phyloP scores from a whole-genome alignment of 2,888 invertebrate species.

The Ceratothoa steindachneri region DNA sequence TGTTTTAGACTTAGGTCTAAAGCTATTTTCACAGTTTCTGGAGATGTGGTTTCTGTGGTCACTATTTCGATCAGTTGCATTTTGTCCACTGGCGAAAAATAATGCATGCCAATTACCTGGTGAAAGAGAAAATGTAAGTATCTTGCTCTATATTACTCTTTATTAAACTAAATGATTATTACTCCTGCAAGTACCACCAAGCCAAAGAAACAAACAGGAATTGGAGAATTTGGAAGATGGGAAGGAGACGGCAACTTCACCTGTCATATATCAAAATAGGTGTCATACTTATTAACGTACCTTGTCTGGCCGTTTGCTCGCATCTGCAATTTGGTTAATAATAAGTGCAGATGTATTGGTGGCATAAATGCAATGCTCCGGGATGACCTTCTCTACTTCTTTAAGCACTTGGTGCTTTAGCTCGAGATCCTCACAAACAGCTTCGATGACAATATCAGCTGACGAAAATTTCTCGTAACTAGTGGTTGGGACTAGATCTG shows the following conservation, averaged over 20 bases:
- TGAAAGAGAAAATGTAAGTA: too few relatives aligned
- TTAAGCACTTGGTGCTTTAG: slow-evolving; percentile 94
- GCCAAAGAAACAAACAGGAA: too few relatives aligned
- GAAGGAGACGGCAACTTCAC: too few relatives aligned
- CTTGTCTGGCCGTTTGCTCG: slow-evolving; percentile 89
- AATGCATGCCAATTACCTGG: slow-evolving; percentile 89
- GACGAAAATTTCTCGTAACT: slow-evolving; percentile 76
- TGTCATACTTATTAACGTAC: too few relatives aligned
- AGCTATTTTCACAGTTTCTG: slow-evolving; percentile 77
- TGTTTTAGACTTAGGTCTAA: slow-evolving; percentile 57
- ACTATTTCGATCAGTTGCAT: slow-evolving; percentile 99
- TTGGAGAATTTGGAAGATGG: too few relatives aligned
- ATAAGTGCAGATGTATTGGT: slow-evolving; percentile 98
- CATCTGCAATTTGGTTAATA: slow-evolving; percentile 89
- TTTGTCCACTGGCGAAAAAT: slow-evolving; percentile 98
- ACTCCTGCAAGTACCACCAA: too few relatives aligned
- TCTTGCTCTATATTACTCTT: too few relatives aligned
- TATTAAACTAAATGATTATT: too few relatives aligned
- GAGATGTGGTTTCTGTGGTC: slow-evolving; percentile 90
- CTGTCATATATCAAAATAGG: too few relatives aligned
- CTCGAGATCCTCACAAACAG: slow-evolving; percentile 89
- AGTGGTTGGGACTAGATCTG: slow-evolving; percentile 74
- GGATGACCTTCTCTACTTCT: slow-evolving; percentile 72
- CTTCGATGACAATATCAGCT: slow-evolving; percentile 51
- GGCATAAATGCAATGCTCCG: slow-evolving; percentile 87